These are phyloP conservation scores for Acanthococcus lagerstroemiae DNA, from an alignment of 2,888 invertebrate genomes.

Conservation along the genomic window DNA sequence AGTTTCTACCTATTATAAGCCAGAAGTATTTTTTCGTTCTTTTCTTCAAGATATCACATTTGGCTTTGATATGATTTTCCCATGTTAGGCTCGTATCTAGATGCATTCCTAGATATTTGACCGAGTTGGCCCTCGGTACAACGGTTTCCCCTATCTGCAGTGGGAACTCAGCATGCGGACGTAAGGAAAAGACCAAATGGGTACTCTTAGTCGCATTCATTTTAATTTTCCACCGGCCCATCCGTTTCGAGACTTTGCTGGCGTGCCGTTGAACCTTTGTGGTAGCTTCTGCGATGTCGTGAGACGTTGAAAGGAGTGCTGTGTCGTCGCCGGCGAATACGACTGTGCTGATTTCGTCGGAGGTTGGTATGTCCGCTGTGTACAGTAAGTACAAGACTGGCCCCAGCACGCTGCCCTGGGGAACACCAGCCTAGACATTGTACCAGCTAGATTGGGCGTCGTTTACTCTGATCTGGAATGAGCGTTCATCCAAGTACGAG, in stretches of 20 bases:
- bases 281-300: not conserved
- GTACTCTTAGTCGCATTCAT: not conserved
- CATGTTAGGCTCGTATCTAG: too few relatives aligned
- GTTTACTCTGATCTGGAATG: not conserved
- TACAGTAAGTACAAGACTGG: not conserved
- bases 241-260: not conserved
- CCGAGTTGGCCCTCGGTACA: too few relatives aligned
- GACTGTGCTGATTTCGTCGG: too few relatives aligned
- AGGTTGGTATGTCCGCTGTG: too few relatives aligned
- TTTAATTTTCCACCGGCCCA: not conserved
- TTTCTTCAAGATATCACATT: too few relatives aligned
- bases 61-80: too few relatives aligned
- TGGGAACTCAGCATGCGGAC: too few relatives aligned
- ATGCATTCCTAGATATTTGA: too few relatives aligned
- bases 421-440: not conserved
- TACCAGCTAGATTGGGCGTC: not conserved
- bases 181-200: not conserved
- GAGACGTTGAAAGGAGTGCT: slow-evolving; percentile 2
- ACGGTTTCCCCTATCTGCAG: too few relatives aligned
- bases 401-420: not conserved
- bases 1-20: too few relatives aligned
- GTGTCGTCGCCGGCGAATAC: not conserved
- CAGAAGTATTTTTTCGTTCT: too few relatives aligned
- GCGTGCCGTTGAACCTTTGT: not conserved
- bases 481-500: not conserved